Evolutionary conservation across 2,113 vertebrate species (phyloP).

Genomic region (Glaucomys volans): DNA sequence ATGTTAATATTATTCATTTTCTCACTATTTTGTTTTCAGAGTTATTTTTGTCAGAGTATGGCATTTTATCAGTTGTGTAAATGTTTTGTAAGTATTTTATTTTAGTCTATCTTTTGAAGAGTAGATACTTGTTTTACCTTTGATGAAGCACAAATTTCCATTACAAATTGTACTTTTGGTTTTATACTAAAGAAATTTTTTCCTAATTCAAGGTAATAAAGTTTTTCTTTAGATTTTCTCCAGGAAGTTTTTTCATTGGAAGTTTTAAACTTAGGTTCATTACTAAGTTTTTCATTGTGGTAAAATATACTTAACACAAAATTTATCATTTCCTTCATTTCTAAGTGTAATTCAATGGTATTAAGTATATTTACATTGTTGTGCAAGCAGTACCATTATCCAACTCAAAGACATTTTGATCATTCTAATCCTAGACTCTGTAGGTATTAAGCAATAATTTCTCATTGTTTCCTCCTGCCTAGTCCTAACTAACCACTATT

Average conservation of each 20-base stretch:
- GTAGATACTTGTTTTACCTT: no score
- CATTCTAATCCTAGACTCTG: not conserved
- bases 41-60: not conserved
- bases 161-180: not conserved
- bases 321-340: not conserved
- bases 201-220: not conserved
- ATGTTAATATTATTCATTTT: not conserved
- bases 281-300: not conserved
- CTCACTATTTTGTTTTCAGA: not conserved
- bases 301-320: no score
- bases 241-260: not conserved
- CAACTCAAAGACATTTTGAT: not conserved
- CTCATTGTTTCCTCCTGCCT: not conserved
- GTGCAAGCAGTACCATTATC: not conserved
- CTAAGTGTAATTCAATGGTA: not conserved
- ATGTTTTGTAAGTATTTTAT: not conserved
- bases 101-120: not conserved
- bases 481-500: not conserved
- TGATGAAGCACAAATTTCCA: not conserved
- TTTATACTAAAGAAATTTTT: not conserved
- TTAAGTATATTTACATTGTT: not conserved
- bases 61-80: not conserved
- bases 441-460: not conserved
- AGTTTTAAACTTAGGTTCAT: not conserved
- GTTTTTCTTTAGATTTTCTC: not conserved